Base-by-base conservation (phyloP, 64 coral and sea anemone species). In the Astreopora myriophthalma region DNA sequence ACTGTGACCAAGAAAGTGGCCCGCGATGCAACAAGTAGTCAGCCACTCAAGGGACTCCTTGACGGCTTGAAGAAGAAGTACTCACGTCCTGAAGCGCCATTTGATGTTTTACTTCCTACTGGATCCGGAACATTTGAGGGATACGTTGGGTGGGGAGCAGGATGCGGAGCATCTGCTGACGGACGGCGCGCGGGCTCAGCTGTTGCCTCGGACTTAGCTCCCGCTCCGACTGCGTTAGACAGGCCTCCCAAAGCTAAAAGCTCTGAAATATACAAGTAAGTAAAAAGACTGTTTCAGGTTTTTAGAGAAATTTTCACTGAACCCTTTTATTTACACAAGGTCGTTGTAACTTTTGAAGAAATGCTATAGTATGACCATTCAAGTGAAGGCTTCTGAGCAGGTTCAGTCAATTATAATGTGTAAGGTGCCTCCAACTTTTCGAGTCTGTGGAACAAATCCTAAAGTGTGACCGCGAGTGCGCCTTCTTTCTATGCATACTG, bases 51-150 rank as follows among this genome's bases (percentile, higher is more conserved):
- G 0, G 84, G 39, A 22, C 48, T 81, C 33, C 51, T 95, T 32
- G 67, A 63, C 60, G 36, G 73, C 8, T 65, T 95, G 22, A 87
- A 91, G 52, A 79, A 91, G n/a, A 95, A 95, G 30, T 95, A 95
- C 84, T 88, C 92, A 3, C 66, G 73, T 31, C 86, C 92, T 32
- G 86, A 68, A 36, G 79, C 57, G 39, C 73, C 74, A 49, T 95
- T 62, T 36, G 67, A 95, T 20, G 48, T 95, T 8, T 33, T 95
- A 9, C 55, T 95, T 12, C 52, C 88, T 10, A 74, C 94, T 9
- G 94, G 94, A 73, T 73, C 88, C 6, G 83, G 88, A 36, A 91
- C 88, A n/a, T 95, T 95, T 88, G 94, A 95, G 82, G 94, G 88
- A 71, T 95, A 95, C 66, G 89, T 95, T 69, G 94, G 94, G 0